phyloP scores from a whole-genome alignment of 2,113 vertebrate species.

The Scomber scombrus region DNA sequence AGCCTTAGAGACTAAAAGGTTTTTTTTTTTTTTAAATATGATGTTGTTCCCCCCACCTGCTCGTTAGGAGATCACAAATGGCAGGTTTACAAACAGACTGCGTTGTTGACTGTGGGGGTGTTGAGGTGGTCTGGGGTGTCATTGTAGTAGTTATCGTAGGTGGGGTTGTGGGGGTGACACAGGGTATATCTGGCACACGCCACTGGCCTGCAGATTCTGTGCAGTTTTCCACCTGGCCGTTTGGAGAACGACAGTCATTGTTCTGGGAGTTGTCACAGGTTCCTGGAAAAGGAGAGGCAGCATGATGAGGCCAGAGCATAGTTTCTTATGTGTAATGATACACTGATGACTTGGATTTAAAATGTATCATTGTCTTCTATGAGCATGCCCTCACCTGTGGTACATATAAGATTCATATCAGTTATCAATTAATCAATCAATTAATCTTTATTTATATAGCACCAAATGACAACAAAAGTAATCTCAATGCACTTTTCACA shows the following conservation, averaged over 20 bases:
- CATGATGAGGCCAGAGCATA: not conserved
- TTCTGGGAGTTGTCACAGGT: slow-evolving; percentile 87
- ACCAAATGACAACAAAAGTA: too few species aligned
- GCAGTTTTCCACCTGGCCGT: slow-evolving; percentile 82
- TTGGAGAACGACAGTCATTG: slow-evolving; percentile 90
- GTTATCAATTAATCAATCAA: too few species aligned
- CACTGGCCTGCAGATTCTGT: slow-evolving; percentile 84
- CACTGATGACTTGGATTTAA: too few species aligned
- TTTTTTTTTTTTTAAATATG: too few species aligned
- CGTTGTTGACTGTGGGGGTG: not conserved
- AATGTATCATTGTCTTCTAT: too few species aligned
- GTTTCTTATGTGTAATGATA: too few species aligned
- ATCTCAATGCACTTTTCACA: too few species aligned
- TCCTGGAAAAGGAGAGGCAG: slow-evolving; percentile 76
- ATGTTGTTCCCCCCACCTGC: slow-evolving; percentile 82
- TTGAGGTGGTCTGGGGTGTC: not conserved
- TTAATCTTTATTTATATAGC: too few species aligned
- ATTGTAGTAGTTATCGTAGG: not conserved
- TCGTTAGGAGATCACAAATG: slow-evolving; percentile 87
- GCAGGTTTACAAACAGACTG: slow-evolving; percentile 45
- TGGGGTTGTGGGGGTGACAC: slow-evolving; percentile 50
- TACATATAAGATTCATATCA: too few species aligned
- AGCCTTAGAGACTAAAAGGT: too few species aligned
- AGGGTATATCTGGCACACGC: slow-evolving; percentile 73
- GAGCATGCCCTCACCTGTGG: too few species aligned